Percentiles rank a stretch among this genome's conserved stretches.
phyloP scores from a whole-genome alignment of 2,797 vertebrate genomes.

The Notoglanidium macrostoma region DNA sequence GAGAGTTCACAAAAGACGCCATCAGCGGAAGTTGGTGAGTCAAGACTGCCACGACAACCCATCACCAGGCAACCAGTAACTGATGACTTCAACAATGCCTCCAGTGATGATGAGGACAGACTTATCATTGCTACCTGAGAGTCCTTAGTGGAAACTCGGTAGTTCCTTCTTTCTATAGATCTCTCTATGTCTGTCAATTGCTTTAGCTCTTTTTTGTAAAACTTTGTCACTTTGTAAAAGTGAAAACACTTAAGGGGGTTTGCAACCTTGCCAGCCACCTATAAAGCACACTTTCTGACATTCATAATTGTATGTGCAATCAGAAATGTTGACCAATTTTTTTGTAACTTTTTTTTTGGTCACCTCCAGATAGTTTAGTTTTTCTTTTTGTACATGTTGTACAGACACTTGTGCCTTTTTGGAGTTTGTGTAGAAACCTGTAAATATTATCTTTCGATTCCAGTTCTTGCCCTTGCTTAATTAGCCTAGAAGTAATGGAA shows the following conservation, averaged over 20 bases:
- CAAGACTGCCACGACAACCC: slow-evolving; percentile 55
- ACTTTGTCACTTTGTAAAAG: slow-evolving; percentile 81
- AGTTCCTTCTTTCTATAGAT: slow-evolving; percentile 41
- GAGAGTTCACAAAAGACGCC: slow-evolving; percentile 48
- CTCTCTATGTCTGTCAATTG: slow-evolving; percentile 38
- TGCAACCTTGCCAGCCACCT: slow-evolving; percentile 80
- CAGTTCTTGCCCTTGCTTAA: slow-evolving; percentile 91
- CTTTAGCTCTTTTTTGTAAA: slow-evolving; percentile 70
- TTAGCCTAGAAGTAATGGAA: slow-evolving; percentile 67
- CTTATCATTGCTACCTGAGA: slow-evolving; percentile 94
- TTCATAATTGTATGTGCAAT: slow-evolving; percentile 95
- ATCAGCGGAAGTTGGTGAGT: slow-evolving; percentile 51
- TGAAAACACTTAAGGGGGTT: slow-evolving; percentile 86
- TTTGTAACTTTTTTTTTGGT: slow-evolving; percentile 78
- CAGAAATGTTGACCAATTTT: slow-evolving; percentile 81
- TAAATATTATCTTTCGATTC: slow-evolving; percentile 90
- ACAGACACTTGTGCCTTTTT: slow-evolving; percentile 99
- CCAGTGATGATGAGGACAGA: slow-evolving; percentile 95
- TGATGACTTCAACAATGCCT: slow-evolving; percentile 85
- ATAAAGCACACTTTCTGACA: slow-evolving; percentile 98
- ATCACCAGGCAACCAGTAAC: slow-evolving; percentile 72
- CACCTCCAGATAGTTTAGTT: slow-evolving; percentile 81
- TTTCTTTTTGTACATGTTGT: slow-evolving; percentile 98
- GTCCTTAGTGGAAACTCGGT: slow-evolving; percentile 53
- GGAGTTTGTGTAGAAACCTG: slow-evolving; percentile 93